Evolutionary conservation across 2,113 vertebrate genomes (phyloP).

Genomic region (Symphodus melops): DNA sequence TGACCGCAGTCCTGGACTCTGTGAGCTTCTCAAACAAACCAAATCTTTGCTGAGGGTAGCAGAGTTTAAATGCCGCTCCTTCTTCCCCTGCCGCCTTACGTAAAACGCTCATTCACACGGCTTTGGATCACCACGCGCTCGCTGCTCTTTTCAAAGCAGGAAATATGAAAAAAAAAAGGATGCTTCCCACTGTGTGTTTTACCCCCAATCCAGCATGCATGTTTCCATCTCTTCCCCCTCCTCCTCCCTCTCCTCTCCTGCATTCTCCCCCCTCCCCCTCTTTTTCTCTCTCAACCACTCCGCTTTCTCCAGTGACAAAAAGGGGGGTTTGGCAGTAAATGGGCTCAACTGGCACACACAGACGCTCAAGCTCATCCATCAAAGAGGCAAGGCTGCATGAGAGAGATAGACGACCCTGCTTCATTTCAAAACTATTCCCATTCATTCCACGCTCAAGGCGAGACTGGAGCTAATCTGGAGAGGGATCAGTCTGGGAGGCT

Average conservation of each 20-base stretch:
- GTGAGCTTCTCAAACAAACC: conserved; percentile 38
- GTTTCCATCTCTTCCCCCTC: conserved; percentile 51
- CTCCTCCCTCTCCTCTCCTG: conserved; percentile 35
- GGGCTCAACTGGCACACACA: conserved; percentile 47
- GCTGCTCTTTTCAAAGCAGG: conserved; percentile 51
- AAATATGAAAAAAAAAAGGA: conserved; percentile 57
- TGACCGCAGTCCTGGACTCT: conserved; percentile 48
- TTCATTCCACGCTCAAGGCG: conserved; percentile 45
- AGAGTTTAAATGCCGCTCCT: conserved; percentile 54
- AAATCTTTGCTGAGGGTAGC: conserved; percentile 33
- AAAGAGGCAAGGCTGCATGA: conserved; percentile 25
- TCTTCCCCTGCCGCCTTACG: conserved; percentile 25
- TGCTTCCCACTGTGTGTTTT: conserved; percentile 58
- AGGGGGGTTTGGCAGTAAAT: conserved; percentile 50
- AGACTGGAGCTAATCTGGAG: conserved; percentile 56
- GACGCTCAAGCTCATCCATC: conserved; percentile 57
- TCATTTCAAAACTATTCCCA: conserved; percentile 49
- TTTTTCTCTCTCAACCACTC: conserved; percentile 22
- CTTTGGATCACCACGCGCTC: conserved; percentile 28
- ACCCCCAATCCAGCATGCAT: conserved; percentile 42
- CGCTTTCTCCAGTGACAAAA: conserved; percentile 66
- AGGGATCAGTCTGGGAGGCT: conserved; percentile 42
- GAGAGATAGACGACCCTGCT: conserved; percentile 44
- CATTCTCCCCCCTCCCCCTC: conserved; percentile 33
- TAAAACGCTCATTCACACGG: conserved; percentile 46